A percentile compares a stretch with the other conserved stretches of the same genome.
phyloP scores from a whole-genome alignment of 2,888 invertebrate species.

The Andrena fulva region DNA sequence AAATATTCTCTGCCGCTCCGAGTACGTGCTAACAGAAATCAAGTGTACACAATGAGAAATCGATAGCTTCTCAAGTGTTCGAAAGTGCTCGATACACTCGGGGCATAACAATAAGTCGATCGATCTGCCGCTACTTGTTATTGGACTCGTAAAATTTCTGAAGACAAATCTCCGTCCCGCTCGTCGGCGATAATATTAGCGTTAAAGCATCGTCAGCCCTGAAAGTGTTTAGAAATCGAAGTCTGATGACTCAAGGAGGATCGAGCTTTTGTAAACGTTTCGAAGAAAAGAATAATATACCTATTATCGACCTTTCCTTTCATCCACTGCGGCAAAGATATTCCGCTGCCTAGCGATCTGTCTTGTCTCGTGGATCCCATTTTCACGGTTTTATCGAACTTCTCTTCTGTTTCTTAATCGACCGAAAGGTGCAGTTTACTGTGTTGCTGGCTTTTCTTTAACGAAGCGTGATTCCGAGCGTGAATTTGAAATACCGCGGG shows the following conservation, averaged over 20 bases:
- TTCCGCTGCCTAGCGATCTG: conserved; percentile 84
- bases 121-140: not conserved
- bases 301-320: conserved; percentile 88
- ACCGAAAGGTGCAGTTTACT: not conserved
- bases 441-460: not conserved
- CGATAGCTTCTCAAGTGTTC: not conserved
- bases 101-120: not conserved
- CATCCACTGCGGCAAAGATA: conserved; percentile 91
- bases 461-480: not conserved
- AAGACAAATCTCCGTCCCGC: not conserved
- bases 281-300: conserved; percentile 77
- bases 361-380: conserved; percentile 82
- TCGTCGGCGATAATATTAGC: not conserved
- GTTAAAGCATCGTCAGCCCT: not conserved
- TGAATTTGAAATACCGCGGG: not conserved
- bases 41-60: not conserved
- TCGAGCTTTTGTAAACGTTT: not conserved
- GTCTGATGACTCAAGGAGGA: not conserved
- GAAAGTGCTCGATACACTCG: not conserved
- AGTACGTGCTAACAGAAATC: not conserved
- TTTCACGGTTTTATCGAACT: conserved; percentile 21
- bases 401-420: not conserved
- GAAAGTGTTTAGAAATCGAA: not conserved
- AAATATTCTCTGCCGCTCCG: conserved; percentile 18
- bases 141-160: not conserved